These are phyloP conservation scores for Botia almorhae DNA, from an alignment of 2,797 vertebrate species.

Conservation along the genomic window DNA sequence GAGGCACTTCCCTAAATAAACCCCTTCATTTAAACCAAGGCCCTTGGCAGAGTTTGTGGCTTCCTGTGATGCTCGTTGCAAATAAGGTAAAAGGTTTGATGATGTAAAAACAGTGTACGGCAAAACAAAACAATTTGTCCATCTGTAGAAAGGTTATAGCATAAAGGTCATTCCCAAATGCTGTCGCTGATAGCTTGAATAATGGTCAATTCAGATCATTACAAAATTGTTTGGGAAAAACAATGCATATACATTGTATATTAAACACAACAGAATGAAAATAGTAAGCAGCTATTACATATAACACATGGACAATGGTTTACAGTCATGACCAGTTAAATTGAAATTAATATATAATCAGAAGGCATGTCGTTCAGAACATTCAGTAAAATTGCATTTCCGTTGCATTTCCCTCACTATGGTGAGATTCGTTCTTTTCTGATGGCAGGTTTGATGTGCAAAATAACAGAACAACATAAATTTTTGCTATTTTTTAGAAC, in stretches of 20 bases:
- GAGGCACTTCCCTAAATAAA: slow-evolving; percentile 89
- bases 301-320: neutral
- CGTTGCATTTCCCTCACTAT: neutral
- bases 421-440: neutral
- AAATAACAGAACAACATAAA: slow-evolving; percentile 4
- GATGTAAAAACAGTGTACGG: neutral
- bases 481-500: slow-evolving; percentile 17
- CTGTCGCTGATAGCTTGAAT: too few species aligned
- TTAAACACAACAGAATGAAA: too few species aligned
- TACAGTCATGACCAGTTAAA: slow-evolving; percentile 11
- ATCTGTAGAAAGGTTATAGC: too few species aligned
- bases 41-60: slow-evolving; percentile 83
- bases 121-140: too few species aligned
- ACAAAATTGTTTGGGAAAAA: too few species aligned
- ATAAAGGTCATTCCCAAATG: too few species aligned
- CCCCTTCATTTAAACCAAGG: slow-evolving; percentile 85
- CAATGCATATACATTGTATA: too few species aligned
- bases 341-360: slow-evolving; percentile 2
- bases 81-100: slow-evolving; percentile 21
- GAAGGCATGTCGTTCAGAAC: neutral
- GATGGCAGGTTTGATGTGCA: slow-evolving; percentile 27
- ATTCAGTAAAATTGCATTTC: neutral
- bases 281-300: neutral
- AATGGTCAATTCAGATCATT: too few species aligned
- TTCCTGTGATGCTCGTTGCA: slow-evolving; percentile 70